Evolutionary conservation across 1,140 invertebrate genomes (phyloP).

Genomic region (Cyphomyrmex costatus): DNA sequence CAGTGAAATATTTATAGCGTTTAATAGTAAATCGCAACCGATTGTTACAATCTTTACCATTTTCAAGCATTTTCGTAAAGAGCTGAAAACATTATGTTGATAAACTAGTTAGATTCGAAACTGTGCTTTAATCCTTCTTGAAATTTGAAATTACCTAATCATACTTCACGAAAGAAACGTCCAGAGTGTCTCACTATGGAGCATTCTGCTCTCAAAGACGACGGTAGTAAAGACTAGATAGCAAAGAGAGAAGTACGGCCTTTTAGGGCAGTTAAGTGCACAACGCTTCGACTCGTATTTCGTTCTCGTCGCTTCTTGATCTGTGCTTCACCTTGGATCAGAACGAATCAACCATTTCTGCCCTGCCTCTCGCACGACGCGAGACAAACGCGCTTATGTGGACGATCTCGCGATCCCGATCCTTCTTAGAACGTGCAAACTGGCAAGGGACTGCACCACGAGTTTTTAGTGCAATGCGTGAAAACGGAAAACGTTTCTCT

Average conservation of each 20-base stretch:
- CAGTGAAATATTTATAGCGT: too few relatives aligned
- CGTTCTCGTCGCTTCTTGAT: conserved; percentile 69
- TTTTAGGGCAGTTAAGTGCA: conserved; percentile 83
- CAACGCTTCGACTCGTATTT: conserved; percentile 69
- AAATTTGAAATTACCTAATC: conserved; percentile 7
- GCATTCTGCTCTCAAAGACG: conserved; percentile 72
- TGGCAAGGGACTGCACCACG: conserved; percentile 74
- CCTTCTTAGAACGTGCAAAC: conserved; percentile 81
- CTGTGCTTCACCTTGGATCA: conserved; percentile 71
- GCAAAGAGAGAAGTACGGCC: conserved; percentile 82
- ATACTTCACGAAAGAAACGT: conserved; percentile 27
- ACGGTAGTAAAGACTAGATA: conserved; percentile 77
- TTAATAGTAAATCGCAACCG: too few relatives aligned
- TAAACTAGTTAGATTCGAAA: background rate
- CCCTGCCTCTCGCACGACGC: conserved; percentile 74
- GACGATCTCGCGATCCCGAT: conserved; percentile 83
- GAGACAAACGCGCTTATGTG: conserved; percentile 67
- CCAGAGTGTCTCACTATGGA: conserved; percentile 47
- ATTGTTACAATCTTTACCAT: background rate
- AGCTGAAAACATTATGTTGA: background rate
- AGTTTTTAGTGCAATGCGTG: conserved; percentile 83
- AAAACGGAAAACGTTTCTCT: conserved; percentile 82
- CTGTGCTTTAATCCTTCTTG: background rate
- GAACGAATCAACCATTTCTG: conserved; percentile 67
- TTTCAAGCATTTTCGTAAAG: background rate